These are phyloP conservation scores for Eristalinus sepulchralis DNA, from an alignment of 2,888 invertebrate genomes.

Conservation along the genomic window DNA sequence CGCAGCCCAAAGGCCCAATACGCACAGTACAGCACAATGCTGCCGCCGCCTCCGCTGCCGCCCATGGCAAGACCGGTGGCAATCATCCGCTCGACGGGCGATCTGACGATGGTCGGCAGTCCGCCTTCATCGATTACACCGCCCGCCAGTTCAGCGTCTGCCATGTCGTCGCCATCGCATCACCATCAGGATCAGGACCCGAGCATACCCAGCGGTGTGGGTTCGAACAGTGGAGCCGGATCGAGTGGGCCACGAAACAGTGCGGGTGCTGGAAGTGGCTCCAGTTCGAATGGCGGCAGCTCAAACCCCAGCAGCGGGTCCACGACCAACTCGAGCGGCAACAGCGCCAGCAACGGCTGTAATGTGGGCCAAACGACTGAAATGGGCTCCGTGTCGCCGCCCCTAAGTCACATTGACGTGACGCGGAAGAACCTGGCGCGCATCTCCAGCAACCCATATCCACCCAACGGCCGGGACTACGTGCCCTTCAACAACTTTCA, in stretches of 20 bases:
- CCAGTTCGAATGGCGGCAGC: conserved; percentile 53
- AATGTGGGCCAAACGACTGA: conserved; percentile 61
- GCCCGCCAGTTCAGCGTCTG: conserved; percentile 79
- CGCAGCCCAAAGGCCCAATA: conserved; percentile 88
- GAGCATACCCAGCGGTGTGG: conserved; percentile 30
- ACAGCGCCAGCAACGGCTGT: conserved; percentile 65
- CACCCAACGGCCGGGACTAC: conserved; percentile 85
- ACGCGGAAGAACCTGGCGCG: conserved; percentile 75
- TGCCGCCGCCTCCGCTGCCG: conserved; percentile 96
- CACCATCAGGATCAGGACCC: conserved; percentile 77
- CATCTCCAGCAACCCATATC: conserved; percentile 81
- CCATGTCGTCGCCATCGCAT: conserved; percentile 77
- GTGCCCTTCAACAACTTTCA: conserved; percentile 92
- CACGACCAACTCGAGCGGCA: conserved; percentile 33
- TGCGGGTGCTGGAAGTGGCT: conserved; percentile 22
- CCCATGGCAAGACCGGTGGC: conserved; percentile 98
- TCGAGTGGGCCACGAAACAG: conserved; percentile 31
- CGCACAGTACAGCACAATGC: conserved; percentile 93
- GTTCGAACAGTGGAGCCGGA: conserved; percentile 16
- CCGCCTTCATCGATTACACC: conserved; percentile 85
- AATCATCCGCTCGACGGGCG: conserved; percentile 94
- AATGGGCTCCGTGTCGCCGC: conserved; percentile 74
- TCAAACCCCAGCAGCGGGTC: conserved; percentile 57
- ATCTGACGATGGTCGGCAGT: conserved; percentile 84
- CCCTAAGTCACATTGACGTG: conserved; percentile 75